Evolutionary conservation across 2,888 invertebrate species (phyloP), one percentile per base, ranked within the genome.

Genomic region (Hirtodrosophila histrioides): DNA sequence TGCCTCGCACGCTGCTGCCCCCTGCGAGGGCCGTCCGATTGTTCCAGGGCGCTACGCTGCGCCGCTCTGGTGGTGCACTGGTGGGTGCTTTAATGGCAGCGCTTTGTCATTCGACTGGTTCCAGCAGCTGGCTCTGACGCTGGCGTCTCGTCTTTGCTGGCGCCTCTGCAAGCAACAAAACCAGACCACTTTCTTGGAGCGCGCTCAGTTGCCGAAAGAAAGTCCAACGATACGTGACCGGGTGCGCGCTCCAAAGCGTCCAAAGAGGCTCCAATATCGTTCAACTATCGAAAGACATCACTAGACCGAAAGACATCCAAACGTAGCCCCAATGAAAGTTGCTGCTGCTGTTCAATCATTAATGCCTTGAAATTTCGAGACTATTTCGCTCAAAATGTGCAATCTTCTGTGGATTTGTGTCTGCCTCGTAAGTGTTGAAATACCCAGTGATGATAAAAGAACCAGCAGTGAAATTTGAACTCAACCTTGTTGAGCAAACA

Each of bases 181-280:
- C 88, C 89, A 90, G 88, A 89, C 82, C 86, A 90, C 90, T 91
- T 91, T 90, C 90, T 80, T 90, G 89, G 71, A 76, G 75, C 77
- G 82, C 84, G 90, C 84, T 89, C 89, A 91, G 90, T 91, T 81
- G 84, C 85, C 82, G 81, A 90, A 91, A 91, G 90, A 91, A 91
- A 91, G 90, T 91, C 90, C 65, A 80, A 78, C 80, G 74, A 76
- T 67, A 77, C 84, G 85, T 85, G 82, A 80, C 69, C 75, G 77
- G 61, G 56, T 58, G 45, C 51, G 69, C 60, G 72, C 67, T 61
- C 60, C 49, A 63, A 70, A 71, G 40, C 45, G 29, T 48, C 58
- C 48, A 40, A 49, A 55, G 43, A 33, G 35, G 35, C 68, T 69
- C 5, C 44, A 41, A 51, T 37, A 65, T 5, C 49, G 41, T 46